Percentiles rank a stretch among this genome's conserved stretches.
Evolutionary conservation across 2,888 invertebrate genomes (phyloP).

Genomic region (Agrilus biguttatus): DNA sequence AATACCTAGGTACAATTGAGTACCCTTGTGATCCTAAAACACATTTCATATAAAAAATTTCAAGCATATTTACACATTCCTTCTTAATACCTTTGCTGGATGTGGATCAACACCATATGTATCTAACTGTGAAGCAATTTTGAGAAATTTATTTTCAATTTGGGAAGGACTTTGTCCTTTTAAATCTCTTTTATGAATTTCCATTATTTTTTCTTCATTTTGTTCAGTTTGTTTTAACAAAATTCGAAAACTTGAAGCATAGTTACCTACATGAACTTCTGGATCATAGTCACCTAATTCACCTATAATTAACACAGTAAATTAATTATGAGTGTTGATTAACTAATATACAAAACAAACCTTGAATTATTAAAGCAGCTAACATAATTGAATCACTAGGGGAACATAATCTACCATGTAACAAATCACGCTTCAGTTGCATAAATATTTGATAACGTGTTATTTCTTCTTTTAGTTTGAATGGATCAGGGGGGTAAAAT

Average conservation of each 20-base stretch:
- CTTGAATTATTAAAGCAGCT: constrained; percentile 86
- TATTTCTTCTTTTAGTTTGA: constrained; percentile 83
- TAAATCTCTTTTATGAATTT: constrained; percentile 76
- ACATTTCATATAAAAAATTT: background rate
- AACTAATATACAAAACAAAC: constrained; percentile 37
- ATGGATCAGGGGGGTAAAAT: constrained; percentile 93
- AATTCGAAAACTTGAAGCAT: constrained; percentile 82
- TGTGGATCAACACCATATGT: constrained; percentile 98
- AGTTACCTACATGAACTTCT: constrained; percentile 73
- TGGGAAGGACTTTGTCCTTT: constrained; percentile 76
- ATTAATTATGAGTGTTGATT: background rate
- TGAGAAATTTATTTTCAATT: constrained; percentile 81
- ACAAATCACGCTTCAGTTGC: constrained; percentile 84
- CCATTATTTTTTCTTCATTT: constrained; percentile 86
- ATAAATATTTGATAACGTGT: constrained; percentile 90
- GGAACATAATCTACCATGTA: constrained; percentile 88
- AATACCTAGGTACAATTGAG: constrained; percentile 84
- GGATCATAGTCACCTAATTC: constrained; percentile 92
- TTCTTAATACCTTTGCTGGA: constrained; percentile 68
- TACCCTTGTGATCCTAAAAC: constrained; percentile 78
- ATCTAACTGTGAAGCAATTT: constrained; percentile 80
- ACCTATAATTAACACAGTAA: constrained; percentile 42
- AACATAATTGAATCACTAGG: constrained; percentile 78
- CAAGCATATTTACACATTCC: background rate
- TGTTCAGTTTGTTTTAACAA: constrained; percentile 83